Percentiles rank a stretch among this genome's conserved stretches.
phyloP scores from a whole-genome alignment of 2,113 vertebrate species.

The Prinia subflava region DNA sequence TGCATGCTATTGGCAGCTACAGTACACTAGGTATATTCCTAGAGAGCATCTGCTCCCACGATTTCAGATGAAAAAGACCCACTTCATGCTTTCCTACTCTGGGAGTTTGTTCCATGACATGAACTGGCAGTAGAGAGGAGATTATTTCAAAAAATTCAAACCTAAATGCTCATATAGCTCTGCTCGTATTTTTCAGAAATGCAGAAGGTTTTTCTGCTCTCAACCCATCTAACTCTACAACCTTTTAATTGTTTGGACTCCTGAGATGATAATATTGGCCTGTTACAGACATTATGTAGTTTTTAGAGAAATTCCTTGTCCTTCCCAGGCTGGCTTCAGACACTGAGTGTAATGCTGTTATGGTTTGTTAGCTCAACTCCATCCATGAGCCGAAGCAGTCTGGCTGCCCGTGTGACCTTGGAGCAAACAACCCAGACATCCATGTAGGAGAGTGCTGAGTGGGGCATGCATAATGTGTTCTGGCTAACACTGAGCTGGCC shows the following conservation, averaged over 20 bases:
- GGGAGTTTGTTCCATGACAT: background rate
- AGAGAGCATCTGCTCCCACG: background rate
- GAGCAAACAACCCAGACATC: background rate
- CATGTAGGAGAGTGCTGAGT: constrained; percentile 11
- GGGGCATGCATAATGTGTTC: background rate
- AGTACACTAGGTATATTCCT: background rate
- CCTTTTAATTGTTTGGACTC: background rate
- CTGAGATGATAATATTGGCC: background rate
- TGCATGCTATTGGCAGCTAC: background rate
- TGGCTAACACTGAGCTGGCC: background rate
- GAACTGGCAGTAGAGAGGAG: background rate
- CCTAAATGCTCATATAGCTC: background rate
- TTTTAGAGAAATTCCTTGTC: background rate
- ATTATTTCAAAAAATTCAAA: background rate
- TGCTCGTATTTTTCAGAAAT: background rate
- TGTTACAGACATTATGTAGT: background rate
- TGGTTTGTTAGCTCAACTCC: constrained; percentile 10
- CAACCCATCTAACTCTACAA: background rate
- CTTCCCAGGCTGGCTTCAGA: background rate
- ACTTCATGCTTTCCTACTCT: background rate
- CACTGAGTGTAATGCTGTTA: background rate
- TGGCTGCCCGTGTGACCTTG: background rate
- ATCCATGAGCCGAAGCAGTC: background rate
- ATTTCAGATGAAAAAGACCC: background rate
- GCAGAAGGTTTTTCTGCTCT: background rate